phyloP scores from a whole-genome alignment of 2,797 vertebrate genomes.

The Sparus aurata region DNA sequence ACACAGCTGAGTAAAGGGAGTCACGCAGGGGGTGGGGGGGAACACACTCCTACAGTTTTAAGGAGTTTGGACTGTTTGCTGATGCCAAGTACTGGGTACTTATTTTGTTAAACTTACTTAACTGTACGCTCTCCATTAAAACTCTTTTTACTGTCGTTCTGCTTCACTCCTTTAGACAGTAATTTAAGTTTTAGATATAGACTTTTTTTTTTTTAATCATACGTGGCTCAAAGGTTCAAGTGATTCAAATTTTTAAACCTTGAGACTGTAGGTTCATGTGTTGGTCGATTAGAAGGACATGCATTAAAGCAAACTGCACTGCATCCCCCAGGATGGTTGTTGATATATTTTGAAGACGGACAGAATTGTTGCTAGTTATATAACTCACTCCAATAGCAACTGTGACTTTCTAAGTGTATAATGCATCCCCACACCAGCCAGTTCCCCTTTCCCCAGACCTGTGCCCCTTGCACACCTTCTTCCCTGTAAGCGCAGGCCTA shows the following conservation, averaged over 20 bases:
- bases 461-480: slow-evolving; percentile 63
- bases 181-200: not conserved
- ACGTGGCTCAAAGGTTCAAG: not conserved
- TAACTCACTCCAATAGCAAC: slow-evolving; percentile 18
- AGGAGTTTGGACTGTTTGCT: slow-evolving; percentile 50
- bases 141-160: slow-evolving; percentile 8
- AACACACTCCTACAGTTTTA: slow-evolving; percentile 52
- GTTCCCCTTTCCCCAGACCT: slow-evolving; percentile 32
- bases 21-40: slow-evolving; percentile 36
- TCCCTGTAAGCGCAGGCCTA: slow-evolving; percentile 58
- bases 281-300: too few relatives aligned
- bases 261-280: not conserved
- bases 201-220: not conserved
- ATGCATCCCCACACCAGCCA: slow-evolving; percentile 30
- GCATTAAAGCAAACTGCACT: not conserved
- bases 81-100: slow-evolving; percentile 52
- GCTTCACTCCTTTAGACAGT: slow-evolving; percentile 1
- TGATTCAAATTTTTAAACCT: not conserved
- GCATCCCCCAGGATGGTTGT: not conserved
- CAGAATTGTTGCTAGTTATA: not conserved
- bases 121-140: slow-evolving; percentile 11
- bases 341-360: not conserved
- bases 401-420: slow-evolving; percentile 33
- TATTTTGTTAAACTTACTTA: slow-evolving; percentile 49
- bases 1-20: slow-evolving; percentile 66